Base-by-base conservation (phyloP, 2,797 vertebrate species). In the Bradypus variegatus region DNA sequence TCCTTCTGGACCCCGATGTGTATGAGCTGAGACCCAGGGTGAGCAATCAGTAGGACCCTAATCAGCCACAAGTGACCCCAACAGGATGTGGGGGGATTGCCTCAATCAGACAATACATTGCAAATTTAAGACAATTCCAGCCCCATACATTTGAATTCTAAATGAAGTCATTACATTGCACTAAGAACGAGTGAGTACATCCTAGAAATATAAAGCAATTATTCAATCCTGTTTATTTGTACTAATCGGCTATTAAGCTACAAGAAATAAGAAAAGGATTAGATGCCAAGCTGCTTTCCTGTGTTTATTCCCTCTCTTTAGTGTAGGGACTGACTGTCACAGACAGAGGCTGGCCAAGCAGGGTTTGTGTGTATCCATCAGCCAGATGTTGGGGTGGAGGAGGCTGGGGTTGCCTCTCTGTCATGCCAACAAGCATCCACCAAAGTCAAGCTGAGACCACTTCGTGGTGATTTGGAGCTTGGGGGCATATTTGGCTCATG, bases 201-300 rank as follows among this genome's bases (percentile, higher is more conserved):
- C 29, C 69, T 62, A 69, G 89, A 86, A 94, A 88, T 64, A 76
- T n/a, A 76, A 90, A 92, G 70, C 81, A 80, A 78, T 53, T 58
- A 60, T 75, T 91, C 65, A 81, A 62, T 92, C 82, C 50, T 62
- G 11, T 77, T 92, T 88, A 48, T 82, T 92, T 90, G 72, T 65
- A 70, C 50, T 92, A 76, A 92, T 70, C 91, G 90, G 81, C 80
- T 87, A 48, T 80, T 93, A 72, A 70, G 75, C 79, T 93, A 7
- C 48, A 69, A 72, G 80, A 90, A 90, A 62, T 78, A 14, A 79
- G 73, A 75, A 81, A 89, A 69, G 55, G 21, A 7, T 48, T 29
- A 78, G 65, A 87, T 85, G 45, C 36, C 27, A 48, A 50, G 29
- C 15, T 31, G 41, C 38, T 50, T 76, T 25, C 27, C 41, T 75